Evolutionary conservation across 2,888 invertebrate species (phyloP).

Genomic region (Shargacucullia verbasci): DNA sequence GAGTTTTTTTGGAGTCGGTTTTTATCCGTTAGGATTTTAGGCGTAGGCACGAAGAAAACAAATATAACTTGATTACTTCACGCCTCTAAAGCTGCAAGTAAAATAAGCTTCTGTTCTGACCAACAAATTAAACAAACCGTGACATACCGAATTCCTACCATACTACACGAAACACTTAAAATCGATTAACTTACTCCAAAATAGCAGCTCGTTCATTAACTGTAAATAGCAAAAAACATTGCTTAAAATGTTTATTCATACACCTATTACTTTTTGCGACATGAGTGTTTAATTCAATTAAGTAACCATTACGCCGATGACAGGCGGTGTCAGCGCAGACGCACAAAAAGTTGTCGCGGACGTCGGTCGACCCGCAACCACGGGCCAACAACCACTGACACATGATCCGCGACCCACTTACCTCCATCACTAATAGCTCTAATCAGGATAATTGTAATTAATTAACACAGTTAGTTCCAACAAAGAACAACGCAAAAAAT

Average conservation of each 20-base stretch:
- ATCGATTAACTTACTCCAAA: constrained; percentile 31
- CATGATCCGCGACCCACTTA: constrained; percentile 75
- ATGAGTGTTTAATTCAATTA: constrained; percentile 80
- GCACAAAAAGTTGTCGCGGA: constrained; percentile 74
- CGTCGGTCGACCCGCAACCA: constrained; percentile 54
- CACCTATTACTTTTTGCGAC: constrained; percentile 52
- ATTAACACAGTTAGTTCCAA: constrained; percentile 79
- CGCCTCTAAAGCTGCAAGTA: constrained; percentile 19
- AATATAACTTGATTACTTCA: constrained; percentile 25
- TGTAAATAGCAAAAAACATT: constrained; percentile 29
- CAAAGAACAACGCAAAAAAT: constrained; percentile 69
- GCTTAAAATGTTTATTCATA: constrained; percentile 46
- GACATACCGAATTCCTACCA: constrained; percentile 13
- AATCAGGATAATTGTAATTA: constrained; percentile 82
- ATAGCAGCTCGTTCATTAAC: constrained; percentile 43
- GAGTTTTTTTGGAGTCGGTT: too few species aligned
- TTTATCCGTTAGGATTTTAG: constrained; percentile 30
- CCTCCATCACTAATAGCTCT: constrained; percentile 72
- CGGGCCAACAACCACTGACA: constrained; percentile 57
- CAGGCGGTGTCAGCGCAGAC: constrained; percentile 73
- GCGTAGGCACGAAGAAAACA: constrained; percentile 13
- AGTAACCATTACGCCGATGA: constrained; percentile 73
- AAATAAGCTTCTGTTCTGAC: constrained; percentile 32
- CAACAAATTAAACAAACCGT: constrained; percentile 18
- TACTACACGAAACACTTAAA: constrained; percentile 23